Conservation (phyloP, 2,113 vertebrate genomes). For the Phylloscopus trochilus region DNA sequence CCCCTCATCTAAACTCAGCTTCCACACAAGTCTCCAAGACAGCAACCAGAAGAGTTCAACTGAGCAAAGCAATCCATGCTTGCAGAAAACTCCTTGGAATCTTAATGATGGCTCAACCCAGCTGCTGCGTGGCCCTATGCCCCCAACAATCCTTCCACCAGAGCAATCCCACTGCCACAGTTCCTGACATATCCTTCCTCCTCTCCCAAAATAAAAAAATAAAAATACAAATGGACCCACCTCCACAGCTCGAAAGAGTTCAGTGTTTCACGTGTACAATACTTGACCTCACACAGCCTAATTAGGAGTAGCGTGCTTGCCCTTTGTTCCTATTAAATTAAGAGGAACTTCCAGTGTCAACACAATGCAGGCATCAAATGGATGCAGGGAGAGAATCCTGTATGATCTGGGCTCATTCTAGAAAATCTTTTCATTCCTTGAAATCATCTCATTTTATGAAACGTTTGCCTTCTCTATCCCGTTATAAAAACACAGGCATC, state of each 20-base stretch:
- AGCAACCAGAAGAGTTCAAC: not conserved
- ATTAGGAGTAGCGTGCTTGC: not conserved
- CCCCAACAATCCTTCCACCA: not conserved
- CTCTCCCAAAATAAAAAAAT: not conserved
- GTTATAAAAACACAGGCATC: not conserved
- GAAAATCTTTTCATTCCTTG: not conserved
- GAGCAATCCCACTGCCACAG: not conserved
- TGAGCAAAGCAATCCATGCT: not conserved
- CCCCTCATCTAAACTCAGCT: not conserved
- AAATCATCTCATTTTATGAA: not conserved
- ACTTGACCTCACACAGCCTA: not conserved
- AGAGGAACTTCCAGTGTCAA: not conserved
- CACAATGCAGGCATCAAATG: not conserved
- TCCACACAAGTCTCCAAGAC: not conserved
- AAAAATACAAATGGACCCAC: not conserved
- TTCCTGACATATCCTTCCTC: not conserved
- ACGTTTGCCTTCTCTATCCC: not conserved
- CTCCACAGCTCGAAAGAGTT: not conserved
- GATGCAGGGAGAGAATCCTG: not conserved
- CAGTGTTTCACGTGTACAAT: accelerated
- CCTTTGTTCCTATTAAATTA: not conserved
- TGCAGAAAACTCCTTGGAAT: not conserved
- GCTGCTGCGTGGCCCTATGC: not conserved
- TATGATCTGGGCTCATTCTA: not conserved
- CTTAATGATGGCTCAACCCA: not conserved